Conservation (phyloP, 1,140 invertebrate genomes). For the Drosophila bipectinata region DNA sequence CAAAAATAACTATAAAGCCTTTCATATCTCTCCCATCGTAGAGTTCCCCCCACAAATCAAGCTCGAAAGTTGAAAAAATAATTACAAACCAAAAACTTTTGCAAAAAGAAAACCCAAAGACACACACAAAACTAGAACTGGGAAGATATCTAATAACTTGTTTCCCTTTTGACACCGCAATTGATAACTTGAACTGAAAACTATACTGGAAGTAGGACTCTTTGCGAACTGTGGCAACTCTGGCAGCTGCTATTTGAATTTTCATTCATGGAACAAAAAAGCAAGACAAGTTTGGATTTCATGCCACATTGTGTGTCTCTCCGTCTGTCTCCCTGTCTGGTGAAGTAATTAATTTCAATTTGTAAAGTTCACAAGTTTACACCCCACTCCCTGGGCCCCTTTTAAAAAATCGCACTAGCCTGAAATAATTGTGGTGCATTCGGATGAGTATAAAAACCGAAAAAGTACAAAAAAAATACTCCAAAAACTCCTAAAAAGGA, state of each 20-base stretch:
- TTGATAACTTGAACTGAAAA: conserved; percentile 1
- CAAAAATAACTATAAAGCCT: too few species aligned
- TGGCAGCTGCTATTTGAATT: conserved; percentile 2
- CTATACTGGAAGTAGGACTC: neutral
- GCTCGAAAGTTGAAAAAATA: neutral
- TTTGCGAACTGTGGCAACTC: conserved; percentile 1
- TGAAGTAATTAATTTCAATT: conserved; percentile 79
- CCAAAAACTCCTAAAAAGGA: conserved; percentile 35
- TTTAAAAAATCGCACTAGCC: neutral
- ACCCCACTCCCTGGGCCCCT: neutral
- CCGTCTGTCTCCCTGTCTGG: neutral
- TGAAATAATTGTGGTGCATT: conserved; percentile 77
- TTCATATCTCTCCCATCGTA: too few species aligned
- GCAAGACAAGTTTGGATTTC: conserved; percentile 8
- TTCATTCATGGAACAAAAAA: conserved; percentile 10
- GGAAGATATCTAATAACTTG: neutral
- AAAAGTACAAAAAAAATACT: neutral
- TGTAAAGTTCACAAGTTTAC: conserved; percentile 75
- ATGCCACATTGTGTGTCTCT: neutral
- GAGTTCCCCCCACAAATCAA: too few species aligned
- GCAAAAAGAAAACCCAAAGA: neutral
- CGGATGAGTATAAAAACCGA: conserved; percentile 55
- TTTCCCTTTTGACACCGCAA: neutral
- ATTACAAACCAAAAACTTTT: neutral
- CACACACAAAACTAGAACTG: neutral